Conservation (phyloP, 2,888 invertebrate genomes). For the Epistrophella euchroma region DNA sequence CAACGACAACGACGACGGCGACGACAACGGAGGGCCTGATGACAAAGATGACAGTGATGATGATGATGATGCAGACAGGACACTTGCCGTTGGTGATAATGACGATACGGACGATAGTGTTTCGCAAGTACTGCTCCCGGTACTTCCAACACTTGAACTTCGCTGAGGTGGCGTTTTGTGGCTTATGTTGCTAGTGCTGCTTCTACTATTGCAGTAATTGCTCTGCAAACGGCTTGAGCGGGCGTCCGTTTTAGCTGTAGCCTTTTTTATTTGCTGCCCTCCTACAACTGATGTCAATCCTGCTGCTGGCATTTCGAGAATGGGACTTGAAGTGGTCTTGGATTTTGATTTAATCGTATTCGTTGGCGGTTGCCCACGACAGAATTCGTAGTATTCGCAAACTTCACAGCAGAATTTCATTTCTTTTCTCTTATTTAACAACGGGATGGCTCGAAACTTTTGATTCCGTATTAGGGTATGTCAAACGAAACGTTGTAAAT, state of each 20-base stretch:
- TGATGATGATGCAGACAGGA: slow-evolving; percentile 62
- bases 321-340: slow-evolving; percentile 42
- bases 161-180: slow-evolving; percentile 74
- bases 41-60: slow-evolving; percentile 69
- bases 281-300: slow-evolving; percentile 20
- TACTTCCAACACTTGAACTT: slow-evolving; percentile 82
- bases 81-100: slow-evolving; percentile 78
- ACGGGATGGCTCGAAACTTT: neutral
- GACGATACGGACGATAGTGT: slow-evolving; percentile 80
- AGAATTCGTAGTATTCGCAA: slow-evolving; percentile 54
- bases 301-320: slow-evolving; percentile 72
- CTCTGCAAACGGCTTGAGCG: slow-evolving; percentile 76
- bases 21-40: slow-evolving; percentile 44
- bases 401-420: slow-evolving; percentile 65
- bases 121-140: slow-evolving; percentile 82
- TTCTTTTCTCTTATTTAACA: neutral
- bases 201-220: slow-evolving; percentile 76
- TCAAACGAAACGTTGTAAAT: neutral
- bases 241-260: slow-evolving; percentile 44
- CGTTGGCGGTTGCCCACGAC: slow-evolving; percentile 37
- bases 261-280: slow-evolving; percentile 31
- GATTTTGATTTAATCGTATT: slow-evolving; percentile 58
- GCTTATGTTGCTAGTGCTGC: slow-evolving; percentile 76
- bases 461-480: slow-evolving; percentile 2
- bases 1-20: slow-evolving; percentile 38